A percentile compares a stretch with the other conserved stretches of the same genome.
phyloP scores from a whole-genome alignment of 2,797 vertebrate species.

The Brotula barbata region DNA sequence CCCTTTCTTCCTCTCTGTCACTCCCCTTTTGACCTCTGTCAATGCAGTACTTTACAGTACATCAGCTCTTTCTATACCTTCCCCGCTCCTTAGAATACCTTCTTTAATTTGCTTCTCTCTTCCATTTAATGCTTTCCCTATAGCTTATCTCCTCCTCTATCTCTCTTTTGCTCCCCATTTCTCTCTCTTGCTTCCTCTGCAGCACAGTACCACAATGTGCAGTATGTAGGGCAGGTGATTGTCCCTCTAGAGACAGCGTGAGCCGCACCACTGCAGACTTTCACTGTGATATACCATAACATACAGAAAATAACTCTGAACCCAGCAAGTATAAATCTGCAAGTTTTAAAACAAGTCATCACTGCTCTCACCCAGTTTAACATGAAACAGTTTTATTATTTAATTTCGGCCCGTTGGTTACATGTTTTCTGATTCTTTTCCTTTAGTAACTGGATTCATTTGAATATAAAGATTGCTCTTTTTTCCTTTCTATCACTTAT shows the following conservation, averaged over 20 bases:
- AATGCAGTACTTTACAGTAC: slow-evolving; percentile 39
- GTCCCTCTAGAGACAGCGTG: slow-evolving; percentile 65
- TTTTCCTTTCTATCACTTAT: too few species aligned
- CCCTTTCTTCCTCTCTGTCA: not conserved
- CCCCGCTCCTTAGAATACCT: not conserved
- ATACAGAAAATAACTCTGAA: slow-evolving; percentile 26
- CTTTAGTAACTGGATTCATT: too few species aligned
- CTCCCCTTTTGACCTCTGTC: slow-evolving; percentile 5
- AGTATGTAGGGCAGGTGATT: slow-evolving; percentile 74
- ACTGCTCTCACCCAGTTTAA: not conserved
- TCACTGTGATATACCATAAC: slow-evolving; percentile 59
- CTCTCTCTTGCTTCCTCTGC: slow-evolving; percentile 42
- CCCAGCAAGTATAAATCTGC: slow-evolving; percentile 12
- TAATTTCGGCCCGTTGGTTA: not conserved
- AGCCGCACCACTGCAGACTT: slow-evolving; percentile 69
- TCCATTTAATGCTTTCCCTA: slow-evolving; percentile 38
- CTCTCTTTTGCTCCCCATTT: slow-evolving; percentile 21
- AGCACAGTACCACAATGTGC: slow-evolving; percentile 47
- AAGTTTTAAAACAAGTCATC: slow-evolving; percentile 6
- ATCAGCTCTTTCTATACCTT: slow-evolving; percentile 13
- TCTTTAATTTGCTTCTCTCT: slow-evolving; percentile 36
- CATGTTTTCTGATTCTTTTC: not conserved
- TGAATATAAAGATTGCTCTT: too few species aligned
- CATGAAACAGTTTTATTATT: not conserved
- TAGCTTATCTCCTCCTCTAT: slow-evolving; percentile 1